Evolutionary conservation across 2,888 invertebrate species (phyloP).

Genomic region (Aricia artaxerxes): DNA sequence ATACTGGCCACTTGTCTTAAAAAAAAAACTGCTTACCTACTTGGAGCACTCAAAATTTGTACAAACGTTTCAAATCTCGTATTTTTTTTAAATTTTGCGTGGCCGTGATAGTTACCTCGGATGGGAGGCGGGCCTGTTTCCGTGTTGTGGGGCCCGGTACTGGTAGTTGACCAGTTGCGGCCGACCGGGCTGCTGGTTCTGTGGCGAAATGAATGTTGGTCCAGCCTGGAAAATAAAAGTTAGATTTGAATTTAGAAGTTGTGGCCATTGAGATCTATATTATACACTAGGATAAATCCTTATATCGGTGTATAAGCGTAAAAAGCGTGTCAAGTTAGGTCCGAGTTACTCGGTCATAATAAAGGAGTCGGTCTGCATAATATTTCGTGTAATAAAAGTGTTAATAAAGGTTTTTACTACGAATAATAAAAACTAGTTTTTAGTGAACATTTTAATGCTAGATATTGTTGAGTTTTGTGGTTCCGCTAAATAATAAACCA

Average conservation of each 20-base stretch:
- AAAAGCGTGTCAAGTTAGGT: too few relatives aligned
- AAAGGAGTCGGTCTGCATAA: too few relatives aligned
- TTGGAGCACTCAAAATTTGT: conserved; percentile 20
- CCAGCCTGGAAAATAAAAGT: conserved; percentile 59
- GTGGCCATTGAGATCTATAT: too few relatives aligned
- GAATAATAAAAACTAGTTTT: too few relatives aligned
- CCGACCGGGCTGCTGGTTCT: conserved; percentile 61
- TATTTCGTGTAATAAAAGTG: too few relatives aligned
- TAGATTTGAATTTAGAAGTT: neutral
- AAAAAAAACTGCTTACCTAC: neutral
- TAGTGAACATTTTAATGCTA: too few relatives aligned
- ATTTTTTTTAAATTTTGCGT: conserved; percentile 2
- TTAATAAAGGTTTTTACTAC: too few relatives aligned
- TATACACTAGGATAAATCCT: too few relatives aligned
- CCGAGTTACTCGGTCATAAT: too few relatives aligned
- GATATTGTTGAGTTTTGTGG: too few relatives aligned
- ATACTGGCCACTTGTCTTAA: neutral
- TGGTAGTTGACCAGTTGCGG: conserved; percentile 64
- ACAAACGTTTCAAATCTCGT: conserved; percentile 15
- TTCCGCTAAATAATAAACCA: too few relatives aligned
- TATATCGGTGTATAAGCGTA: too few relatives aligned
- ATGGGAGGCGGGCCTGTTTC: conserved; percentile 64
- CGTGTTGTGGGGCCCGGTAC: conserved; percentile 64
- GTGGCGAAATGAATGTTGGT: conserved; percentile 63
- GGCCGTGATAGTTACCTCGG: conserved; percentile 54